Evolutionary conservation across 1,140 invertebrate genomes (phyloP).

Genomic region (Colletes gigas): DNA sequence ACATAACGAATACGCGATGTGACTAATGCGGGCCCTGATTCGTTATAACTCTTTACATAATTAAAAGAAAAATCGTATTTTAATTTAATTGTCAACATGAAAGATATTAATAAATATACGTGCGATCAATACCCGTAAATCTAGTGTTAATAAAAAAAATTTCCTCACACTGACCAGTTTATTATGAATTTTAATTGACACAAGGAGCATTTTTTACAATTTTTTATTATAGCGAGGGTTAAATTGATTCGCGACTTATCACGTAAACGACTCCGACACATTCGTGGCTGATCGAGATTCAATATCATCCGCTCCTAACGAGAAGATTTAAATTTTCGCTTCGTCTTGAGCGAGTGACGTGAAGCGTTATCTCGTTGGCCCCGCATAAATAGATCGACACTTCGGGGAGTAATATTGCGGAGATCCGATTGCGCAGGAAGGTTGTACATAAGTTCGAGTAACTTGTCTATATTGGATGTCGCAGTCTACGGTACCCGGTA

Average conservation of each 20-base stretch:
- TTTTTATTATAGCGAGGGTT: no score
- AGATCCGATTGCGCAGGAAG: constrained; percentile 39
- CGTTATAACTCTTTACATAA: no score
- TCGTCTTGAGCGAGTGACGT: neutral
- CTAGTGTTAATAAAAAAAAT: no score
- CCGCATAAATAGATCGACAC: constrained; percentile 38
- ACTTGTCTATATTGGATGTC: constrained; percentile 37
- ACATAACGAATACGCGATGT: no score
- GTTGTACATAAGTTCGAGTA: constrained; percentile 16
- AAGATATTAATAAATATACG: no score
- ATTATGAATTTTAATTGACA: no score
- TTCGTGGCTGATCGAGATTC: neutral
- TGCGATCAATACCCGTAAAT: no score
- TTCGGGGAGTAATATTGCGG: constrained; percentile 10
- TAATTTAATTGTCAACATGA: no score
- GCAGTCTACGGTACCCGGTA: constrained; percentile 20
- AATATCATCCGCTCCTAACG: neutral
- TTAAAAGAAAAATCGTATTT: no score
- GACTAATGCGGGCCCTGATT: no score
- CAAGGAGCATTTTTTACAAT: no score
- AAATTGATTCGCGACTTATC: neutral
- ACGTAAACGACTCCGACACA: neutral
- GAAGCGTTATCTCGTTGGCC: constrained; percentile 11
- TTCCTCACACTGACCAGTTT: no score
- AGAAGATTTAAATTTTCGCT: constrained; percentile 9